phyloP scores from a whole-genome alignment of 2,888 invertebrate species.

The Polymixis lichenea region DNA sequence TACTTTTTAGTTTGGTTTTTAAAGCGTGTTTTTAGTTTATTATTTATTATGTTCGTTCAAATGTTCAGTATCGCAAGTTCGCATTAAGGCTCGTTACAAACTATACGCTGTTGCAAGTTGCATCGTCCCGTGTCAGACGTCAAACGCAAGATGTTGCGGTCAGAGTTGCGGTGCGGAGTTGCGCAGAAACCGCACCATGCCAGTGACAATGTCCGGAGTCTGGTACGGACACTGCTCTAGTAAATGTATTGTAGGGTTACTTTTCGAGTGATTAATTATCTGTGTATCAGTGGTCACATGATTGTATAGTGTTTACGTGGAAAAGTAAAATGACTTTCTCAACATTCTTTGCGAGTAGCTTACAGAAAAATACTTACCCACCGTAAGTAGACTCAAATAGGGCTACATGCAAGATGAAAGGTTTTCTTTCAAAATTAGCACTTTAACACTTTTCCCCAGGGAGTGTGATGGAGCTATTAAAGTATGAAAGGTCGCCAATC shows the following conservation, averaged over 20 bases:
- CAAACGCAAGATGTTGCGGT: constrained; percentile 69
- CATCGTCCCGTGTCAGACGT: constrained; percentile 57
- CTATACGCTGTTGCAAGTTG: constrained; percentile 40
- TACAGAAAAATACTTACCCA: background rate
- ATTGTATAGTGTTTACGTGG: background rate
- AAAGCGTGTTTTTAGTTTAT: too few species aligned
- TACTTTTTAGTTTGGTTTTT: too few species aligned
- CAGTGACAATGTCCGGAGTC: constrained; percentile 54
- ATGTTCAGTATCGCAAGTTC: constrained; percentile 2
- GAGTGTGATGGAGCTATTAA: background rate
- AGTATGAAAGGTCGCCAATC: background rate
- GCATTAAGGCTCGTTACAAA: constrained; percentile 24
- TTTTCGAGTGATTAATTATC: constrained; percentile 25
- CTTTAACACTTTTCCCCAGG: too few species aligned
- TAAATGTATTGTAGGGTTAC: constrained; percentile 35
- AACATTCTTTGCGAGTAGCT: background rate
- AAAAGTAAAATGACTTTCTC: background rate
- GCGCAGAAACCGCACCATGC: constrained; percentile 58
- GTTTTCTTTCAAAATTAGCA: background rate
- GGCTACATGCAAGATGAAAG: background rate
- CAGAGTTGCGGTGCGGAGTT: constrained; percentile 61
- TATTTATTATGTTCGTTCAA: background rate
- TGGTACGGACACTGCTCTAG: constrained; percentile 27
- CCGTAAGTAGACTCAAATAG: background rate
- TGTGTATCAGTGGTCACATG: background rate